Evolutionary conservation across 2,113 vertebrate genomes (phyloP), one percentile per base, ranked within the genome.

Genomic region (Python bivittatus): DNA sequence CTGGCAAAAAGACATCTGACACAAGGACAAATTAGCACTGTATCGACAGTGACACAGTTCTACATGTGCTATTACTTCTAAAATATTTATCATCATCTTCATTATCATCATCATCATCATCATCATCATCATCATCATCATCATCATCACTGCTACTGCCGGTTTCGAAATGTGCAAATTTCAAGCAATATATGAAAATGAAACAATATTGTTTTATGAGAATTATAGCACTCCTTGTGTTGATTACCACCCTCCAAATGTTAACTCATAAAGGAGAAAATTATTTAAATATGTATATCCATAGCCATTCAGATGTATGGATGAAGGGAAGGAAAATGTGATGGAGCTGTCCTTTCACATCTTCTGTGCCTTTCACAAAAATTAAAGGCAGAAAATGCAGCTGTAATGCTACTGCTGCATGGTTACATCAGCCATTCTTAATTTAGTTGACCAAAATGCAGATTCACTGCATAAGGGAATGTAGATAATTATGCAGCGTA

Each of bases 131-230:
- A 48, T 96, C 42, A 88, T 42, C 12, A 58, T 79, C 33, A 93
- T 91, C 3, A 64, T 38, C 25, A n/a, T 97, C 96, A 96, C 97
- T 96, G 93, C 90, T 96, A 96, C 95, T 96, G 96, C 96, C 95
- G 94, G 96, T 96, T 96, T 93, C 68, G 94, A 93, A 95, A 93
- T 56, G 88, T 88, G 91, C 61, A 94, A 95, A 96, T 97, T 93
- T 97, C 95, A 83, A 94, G 91, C 95, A 96, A 91, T 94, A 96
- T 95, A 96, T 97, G 96, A 96, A 96, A 96, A 96, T 94, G 85
- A 96, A 93, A 95, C 94, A 96, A 96, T 95, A 92, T 10, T 87
- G 68, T 94, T 96, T 93, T 13, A 29, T 68, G 95, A 95, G 96
- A 89, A 95, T 93, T 94, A 22, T 4, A 61, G 92, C 90, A 86